Evolutionary conservation across 2,888 invertebrate genomes (phyloP).

Genomic region (Idaea dimidiata): DNA sequence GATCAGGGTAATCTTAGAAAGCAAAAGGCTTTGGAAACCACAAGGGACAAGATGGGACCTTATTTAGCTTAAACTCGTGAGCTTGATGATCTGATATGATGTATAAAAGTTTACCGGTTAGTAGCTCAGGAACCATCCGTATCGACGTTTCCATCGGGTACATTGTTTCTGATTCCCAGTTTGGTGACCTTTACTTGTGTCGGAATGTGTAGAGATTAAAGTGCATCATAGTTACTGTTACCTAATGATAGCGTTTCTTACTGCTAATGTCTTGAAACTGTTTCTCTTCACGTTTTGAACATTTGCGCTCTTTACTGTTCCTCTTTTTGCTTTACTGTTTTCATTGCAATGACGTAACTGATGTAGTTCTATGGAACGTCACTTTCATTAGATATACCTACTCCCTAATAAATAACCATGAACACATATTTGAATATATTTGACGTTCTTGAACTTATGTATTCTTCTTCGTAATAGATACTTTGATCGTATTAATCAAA

Average conservation of each 20-base stretch:
- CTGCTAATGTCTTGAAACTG: neutral
- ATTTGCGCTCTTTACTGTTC: neutral
- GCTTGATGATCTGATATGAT: constrained; percentile 34
- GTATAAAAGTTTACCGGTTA: constrained; percentile 32
- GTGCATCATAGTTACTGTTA: constrained; percentile 2
- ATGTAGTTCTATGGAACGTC: neutral
- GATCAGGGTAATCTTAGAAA: constrained; percentile 8
- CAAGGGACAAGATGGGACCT: constrained; percentile 23
- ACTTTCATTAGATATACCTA: too few species aligned
- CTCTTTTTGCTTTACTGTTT: neutral
- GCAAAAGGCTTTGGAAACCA: constrained; percentile 15
- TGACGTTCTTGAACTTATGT: neutral
- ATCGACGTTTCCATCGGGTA: constrained; percentile 25
- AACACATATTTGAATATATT: neutral
- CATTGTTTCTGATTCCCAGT: constrained; percentile 27
- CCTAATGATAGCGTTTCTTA: neutral
- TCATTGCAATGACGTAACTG: neutral
- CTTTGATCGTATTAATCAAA: neutral
- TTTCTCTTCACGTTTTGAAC: neutral
- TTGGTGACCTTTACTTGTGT: constrained; percentile 23
- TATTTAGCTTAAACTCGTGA: constrained; percentile 33
- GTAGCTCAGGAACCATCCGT: constrained; percentile 29
- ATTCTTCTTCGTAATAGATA: neutral
- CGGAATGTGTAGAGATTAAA: constrained; percentile 10
- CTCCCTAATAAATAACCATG: neutral